Percentiles rank a stretch among this genome's conserved stretches.
Evolutionary conservation across 2,888 invertebrate genomes (phyloP).

Genomic region (Dioctria linearis): DNA sequence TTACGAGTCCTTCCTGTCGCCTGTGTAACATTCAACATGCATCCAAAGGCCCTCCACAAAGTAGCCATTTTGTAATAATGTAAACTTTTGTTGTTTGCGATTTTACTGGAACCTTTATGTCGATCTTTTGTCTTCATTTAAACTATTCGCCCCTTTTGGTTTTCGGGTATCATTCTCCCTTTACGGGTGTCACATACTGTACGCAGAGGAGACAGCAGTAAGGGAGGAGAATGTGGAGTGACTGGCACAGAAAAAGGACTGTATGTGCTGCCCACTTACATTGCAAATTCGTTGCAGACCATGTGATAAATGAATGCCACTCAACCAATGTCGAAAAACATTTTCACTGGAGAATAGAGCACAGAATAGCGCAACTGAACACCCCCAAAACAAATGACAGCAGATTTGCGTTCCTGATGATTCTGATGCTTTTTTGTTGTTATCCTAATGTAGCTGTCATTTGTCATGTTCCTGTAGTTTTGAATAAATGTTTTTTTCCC

Average conservation of each 20-base stretch:
- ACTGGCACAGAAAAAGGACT: not conserved
- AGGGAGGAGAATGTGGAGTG: not conserved
- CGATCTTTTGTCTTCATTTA: not conserved
- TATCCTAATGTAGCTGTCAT: slow-evolving; percentile 38
- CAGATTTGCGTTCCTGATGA: slow-evolving; percentile 49
- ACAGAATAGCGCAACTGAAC: not conserved
- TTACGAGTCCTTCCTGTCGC: too few relatives aligned
- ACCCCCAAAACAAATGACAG: slow-evolving; percentile 47
- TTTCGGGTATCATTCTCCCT: too few relatives aligned
- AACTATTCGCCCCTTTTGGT: not conserved
- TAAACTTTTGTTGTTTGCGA: too few relatives aligned
- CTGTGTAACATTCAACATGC: too few relatives aligned
- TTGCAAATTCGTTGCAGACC: slow-evolving; percentile 38
- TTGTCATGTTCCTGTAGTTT: slow-evolving; percentile 49
- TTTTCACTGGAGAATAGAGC: slow-evolving; percentile 17
- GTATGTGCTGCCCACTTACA: not conserved
- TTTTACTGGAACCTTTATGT: not conserved
- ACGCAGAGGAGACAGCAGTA: not conserved
- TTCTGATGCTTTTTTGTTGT: slow-evolving; percentile 48
- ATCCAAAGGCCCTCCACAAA: too few relatives aligned
- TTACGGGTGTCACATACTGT: too few relatives aligned
- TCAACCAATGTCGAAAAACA: slow-evolving; percentile 48
- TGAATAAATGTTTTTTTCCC: slow-evolving; percentile 13
- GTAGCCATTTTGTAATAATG: too few relatives aligned
- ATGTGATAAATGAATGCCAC: slow-evolving; percentile 46